phyloP scores from a whole-genome alignment of 2,888 invertebrate species.

The Euzophera pinguis region DNA sequence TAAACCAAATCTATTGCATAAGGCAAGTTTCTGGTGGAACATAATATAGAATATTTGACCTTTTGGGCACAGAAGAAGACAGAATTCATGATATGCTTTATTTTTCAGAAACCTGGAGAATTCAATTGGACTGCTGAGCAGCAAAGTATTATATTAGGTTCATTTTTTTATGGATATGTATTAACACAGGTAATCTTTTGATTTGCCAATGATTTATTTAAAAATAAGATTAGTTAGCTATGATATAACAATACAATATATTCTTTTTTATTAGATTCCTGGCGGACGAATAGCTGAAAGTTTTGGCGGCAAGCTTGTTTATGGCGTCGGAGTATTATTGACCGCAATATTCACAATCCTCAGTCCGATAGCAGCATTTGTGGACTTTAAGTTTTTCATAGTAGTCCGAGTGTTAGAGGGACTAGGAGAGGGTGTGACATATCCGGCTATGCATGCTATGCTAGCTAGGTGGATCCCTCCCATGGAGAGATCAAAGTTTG shows the following conservation, averaged over 20 bases:
- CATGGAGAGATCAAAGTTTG: conserved; percentile 92
- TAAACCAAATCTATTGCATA: too few relatives aligned
- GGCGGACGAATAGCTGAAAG: conserved; percentile 91
- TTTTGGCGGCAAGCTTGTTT: conserved; percentile 92
- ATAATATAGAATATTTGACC: too few relatives aligned
- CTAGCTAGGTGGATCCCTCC: conserved; percentile 96
- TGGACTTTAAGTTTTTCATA: conserved; percentile 84
- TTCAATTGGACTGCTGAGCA: conserved; percentile 89
- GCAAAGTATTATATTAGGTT: conserved; percentile 89
- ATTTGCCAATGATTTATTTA: too few relatives aligned
- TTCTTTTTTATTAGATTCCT: conserved; percentile 68
- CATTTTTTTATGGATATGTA: conserved; percentile 92
- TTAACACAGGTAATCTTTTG: conserved; percentile 82
- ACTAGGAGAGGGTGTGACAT: conserved; percentile 93
- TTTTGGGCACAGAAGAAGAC: too few relatives aligned
- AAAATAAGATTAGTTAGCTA: too few relatives aligned
- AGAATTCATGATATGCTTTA: too few relatives aligned
- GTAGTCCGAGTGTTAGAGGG: conserved; percentile 89
- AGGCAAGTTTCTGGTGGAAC: too few relatives aligned
- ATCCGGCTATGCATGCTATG: conserved; percentile 97
- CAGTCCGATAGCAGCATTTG: conserved; percentile 89
- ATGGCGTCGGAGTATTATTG: conserved; percentile 88
- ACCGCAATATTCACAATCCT: conserved; percentile 91
- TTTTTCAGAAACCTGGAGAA: conserved; percentile 81
- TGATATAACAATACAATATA: not conserved